Evolutionary conservation across 1,140 invertebrate species (phyloP).

Genomic region (Drosophila tani): DNA sequence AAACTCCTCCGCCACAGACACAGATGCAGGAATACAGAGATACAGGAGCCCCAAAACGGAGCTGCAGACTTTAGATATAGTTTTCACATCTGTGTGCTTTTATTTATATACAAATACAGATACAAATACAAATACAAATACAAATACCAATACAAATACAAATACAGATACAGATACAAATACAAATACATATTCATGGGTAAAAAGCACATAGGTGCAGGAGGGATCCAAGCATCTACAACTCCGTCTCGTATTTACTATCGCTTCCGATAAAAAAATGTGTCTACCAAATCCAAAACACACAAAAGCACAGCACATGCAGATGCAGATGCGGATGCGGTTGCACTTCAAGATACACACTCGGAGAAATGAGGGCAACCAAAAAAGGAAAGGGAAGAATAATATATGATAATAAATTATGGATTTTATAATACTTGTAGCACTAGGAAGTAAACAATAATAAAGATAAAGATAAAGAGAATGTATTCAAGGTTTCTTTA

Average conservation of each 20-base stretch:
- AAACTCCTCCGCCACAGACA: not conserved
- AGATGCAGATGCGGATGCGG: conserved; percentile 1
- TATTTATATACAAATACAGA: conserved; percentile 1
- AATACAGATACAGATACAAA: not conserved
- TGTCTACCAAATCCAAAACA: conserved; percentile 38
- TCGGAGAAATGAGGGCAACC: not conserved
- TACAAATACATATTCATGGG: too few species aligned
- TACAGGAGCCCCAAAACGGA: conserved; percentile 5
- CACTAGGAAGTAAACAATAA: too few species aligned
- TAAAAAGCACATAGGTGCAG: not conserved
- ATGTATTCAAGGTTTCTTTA: too few species aligned
- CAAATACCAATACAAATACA: too few species aligned
- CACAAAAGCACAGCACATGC: conserved; percentile 12
- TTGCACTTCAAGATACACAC: conserved; percentile 5
- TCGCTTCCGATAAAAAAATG: conserved; percentile 40
- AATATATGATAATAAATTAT: too few species aligned
- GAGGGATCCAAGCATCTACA: conserved; percentile 13
- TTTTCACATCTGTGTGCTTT: conserved; percentile 10
- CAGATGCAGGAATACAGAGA: not conserved
- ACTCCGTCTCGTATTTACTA: conserved; percentile 40
- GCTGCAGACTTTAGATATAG: conserved; percentile 12
- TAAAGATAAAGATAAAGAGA: too few species aligned
- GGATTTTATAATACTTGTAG: too few species aligned
- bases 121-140: too few species aligned
- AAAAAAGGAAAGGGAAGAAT: not conserved